These are phyloP conservation scores for Fistularia tabacaria DNA, from an alignment of 2,797 vertebrate genomes.

Conservation along the genomic window DNA sequence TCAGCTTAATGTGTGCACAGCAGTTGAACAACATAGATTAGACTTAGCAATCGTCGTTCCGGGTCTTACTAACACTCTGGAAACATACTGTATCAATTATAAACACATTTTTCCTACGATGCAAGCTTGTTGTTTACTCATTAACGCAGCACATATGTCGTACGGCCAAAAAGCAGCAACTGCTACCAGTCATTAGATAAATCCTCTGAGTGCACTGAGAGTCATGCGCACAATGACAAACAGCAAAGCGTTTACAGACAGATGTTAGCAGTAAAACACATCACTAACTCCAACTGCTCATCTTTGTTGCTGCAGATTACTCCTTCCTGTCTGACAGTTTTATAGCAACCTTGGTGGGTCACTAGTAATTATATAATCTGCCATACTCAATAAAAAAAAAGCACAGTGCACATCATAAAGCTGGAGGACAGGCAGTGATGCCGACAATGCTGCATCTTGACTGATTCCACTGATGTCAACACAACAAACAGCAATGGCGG, in stretches of 20 bases:
- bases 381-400: constrained; percentile 5
- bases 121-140: background rate
- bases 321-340: constrained; percentile 30
- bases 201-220: background rate
- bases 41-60: too few relatives aligned
- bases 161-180: too few relatives aligned
- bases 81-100: background rate
- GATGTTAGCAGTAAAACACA: constrained; percentile 47
- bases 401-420: constrained; percentile 4
- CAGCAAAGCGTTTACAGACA: constrained; percentile 3
- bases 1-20: too few relatives aligned
- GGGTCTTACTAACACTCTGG: background rate
- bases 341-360: constrained; percentile 46
- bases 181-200: too few relatives aligned
- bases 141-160: background rate
- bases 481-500: constrained; percentile 10
- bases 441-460: constrained; percentile 3
- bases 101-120: too few relatives aligned
- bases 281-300: constrained; percentile 27
- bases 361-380: constrained; percentile 11
- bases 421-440: background rate
- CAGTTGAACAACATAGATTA: too few relatives aligned
- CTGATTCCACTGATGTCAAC: constrained; percentile 9
- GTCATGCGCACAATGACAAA: background rate
- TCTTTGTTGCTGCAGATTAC: constrained; percentile 10